phyloP scores from a whole-genome alignment of 35 echinoderm and acorn worm species.

The Lytechinus pictus region DNA sequence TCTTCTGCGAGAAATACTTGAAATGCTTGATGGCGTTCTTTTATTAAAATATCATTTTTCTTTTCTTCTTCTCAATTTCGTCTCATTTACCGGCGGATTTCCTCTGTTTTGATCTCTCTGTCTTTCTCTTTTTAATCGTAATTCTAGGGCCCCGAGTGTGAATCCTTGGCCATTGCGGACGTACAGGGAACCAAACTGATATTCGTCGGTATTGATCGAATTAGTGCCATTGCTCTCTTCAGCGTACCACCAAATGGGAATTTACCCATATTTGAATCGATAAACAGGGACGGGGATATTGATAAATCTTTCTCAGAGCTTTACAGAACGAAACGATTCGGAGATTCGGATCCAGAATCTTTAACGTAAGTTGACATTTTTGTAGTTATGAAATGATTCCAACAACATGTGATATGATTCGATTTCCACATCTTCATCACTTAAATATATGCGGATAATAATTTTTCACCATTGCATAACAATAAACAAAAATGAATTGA shows the following conservation, averaged over 20 bases:
- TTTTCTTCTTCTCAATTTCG: not conserved
- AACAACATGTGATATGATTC: too few relatives aligned
- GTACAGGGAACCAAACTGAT: slow-evolving; percentile 43
- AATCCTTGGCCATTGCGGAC: not conserved
- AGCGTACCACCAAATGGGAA: not conserved
- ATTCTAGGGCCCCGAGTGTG: slow-evolving; percentile 42
- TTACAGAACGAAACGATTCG: slow-evolving; percentile 6
- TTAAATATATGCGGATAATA: too few relatives aligned
- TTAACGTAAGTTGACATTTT: slow-evolving; percentile 8
- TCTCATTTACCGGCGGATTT: not conserved
- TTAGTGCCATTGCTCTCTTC: slow-evolving; percentile 40
- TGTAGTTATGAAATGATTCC: too few relatives aligned
- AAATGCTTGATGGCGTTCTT: too few relatives aligned
- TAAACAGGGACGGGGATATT: not conserved
- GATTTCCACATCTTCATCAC: too few relatives aligned
- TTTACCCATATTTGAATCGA: slow-evolving; percentile 35
- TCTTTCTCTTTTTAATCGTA: not conserved
- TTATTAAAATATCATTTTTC: too few relatives aligned
- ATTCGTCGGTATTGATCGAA: slow-evolving; percentile 30
- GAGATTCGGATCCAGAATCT: slow-evolving; percentile 46
- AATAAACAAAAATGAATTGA: not conserved
- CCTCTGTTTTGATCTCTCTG: not conserved
- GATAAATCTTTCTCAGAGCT: slow-evolving; percentile 40
- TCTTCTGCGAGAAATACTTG: too few relatives aligned
- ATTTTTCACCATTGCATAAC: too few relatives aligned